These are phyloP conservation scores for Percopsis omiscomaycus DNA, from an alignment of 2,797 vertebrate genomes.

Conservation along the genomic window DNA sequence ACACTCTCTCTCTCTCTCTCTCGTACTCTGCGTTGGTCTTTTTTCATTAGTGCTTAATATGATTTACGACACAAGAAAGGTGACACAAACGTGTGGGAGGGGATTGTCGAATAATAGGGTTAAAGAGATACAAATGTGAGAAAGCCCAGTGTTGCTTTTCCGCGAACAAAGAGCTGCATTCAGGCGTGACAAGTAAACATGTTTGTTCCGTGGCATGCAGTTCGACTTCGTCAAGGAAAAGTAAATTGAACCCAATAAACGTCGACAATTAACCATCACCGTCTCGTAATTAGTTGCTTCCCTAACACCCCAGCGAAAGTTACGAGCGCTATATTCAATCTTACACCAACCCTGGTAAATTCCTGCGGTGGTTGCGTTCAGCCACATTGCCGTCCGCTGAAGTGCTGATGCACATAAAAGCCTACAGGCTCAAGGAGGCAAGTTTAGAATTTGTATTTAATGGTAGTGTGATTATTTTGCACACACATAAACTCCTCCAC, in stretches of 20 bases:
- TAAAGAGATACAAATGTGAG: neutral
- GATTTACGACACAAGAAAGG: conserved; percentile 22
- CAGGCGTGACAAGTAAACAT: conserved; percentile 13
- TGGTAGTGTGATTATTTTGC: too few relatives aligned
- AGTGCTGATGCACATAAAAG: neutral
- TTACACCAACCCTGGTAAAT: conserved; percentile 45
- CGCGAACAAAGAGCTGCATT: conserved; percentile 23
- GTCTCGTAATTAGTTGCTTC: conserved; percentile 44
- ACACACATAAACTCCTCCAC: too few relatives aligned
- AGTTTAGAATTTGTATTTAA: neutral
- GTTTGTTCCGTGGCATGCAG: conserved; percentile 28
- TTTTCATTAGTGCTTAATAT: conserved; percentile 7
- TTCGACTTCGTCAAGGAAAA: conserved; percentile 53
- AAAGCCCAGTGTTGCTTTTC: neutral
- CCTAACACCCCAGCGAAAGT: conserved; percentile 33
- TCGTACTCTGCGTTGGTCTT: neutral
- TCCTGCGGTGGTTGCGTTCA: conserved; percentile 5
- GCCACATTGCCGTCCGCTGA: conserved; percentile 7
- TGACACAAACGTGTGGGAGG: conserved; percentile 11
- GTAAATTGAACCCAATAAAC: conserved; percentile 55
- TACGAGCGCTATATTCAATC: conserved; percentile 57
- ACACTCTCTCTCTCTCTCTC: conserved; percentile 1
- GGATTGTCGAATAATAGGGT: conserved; percentile 5
- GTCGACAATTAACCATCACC: conserved; percentile 42
- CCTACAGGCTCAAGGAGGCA: neutral